phyloP scores from a whole-genome alignment of 2,797 vertebrate genomes.

The Spinus olivaceus region DNA sequence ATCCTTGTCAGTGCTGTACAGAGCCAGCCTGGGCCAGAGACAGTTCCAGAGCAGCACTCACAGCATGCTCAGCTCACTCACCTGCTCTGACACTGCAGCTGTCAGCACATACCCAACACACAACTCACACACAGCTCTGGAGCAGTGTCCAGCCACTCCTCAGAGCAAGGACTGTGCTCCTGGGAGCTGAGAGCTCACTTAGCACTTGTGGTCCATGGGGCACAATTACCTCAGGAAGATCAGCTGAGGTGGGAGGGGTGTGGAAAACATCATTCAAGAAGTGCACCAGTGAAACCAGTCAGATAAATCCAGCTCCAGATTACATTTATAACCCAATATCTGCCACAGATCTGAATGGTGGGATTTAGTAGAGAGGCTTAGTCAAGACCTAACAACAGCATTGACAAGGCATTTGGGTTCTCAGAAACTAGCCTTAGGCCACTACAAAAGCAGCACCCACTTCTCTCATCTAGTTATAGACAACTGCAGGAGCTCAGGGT shows the following conservation, averaged over 20 bases:
- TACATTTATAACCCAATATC: background rate
- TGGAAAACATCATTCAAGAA: background rate
- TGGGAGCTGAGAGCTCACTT: background rate
- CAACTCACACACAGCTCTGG: background rate
- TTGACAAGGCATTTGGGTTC: background rate
- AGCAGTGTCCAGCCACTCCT: background rate
- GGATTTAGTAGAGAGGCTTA: background rate
- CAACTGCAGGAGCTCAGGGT: background rate
- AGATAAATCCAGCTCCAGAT: background rate
- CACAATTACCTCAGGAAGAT: background rate
- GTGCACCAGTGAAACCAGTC: background rate
- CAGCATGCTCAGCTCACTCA: background rate
- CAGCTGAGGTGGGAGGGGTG: background rate
- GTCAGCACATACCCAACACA: background rate
- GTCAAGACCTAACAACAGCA: background rate
- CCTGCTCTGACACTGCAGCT: accelerated
- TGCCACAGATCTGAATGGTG: background rate
- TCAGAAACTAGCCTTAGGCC: background rate
- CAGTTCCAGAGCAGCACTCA: background rate
- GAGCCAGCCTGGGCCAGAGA: background rate
- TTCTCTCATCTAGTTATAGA: background rate
- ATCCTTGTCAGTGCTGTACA: background rate
- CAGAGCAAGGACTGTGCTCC: background rate
- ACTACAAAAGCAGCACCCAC: background rate
- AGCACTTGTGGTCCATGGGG: background rate